Percentiles rank a stretch among this genome's conserved stretches.
phyloP scores from a whole-genome alignment of 2,113 vertebrate genomes.

The Aptenodytes forsteri region DNA sequence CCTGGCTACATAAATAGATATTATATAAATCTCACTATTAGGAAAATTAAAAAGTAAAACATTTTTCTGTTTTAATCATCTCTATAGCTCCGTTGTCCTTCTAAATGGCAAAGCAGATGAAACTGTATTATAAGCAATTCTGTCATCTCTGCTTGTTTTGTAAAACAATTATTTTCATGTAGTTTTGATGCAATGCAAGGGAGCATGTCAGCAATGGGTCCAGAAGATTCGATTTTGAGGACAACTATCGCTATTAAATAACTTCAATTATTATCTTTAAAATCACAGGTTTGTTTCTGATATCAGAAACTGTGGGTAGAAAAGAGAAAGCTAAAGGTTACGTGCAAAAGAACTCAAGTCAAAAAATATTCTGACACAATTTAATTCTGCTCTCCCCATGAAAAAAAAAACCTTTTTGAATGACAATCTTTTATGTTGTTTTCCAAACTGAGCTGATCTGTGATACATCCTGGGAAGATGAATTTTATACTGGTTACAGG shows the following conservation, averaged over 20 bases:
- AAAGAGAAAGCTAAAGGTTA: neutral
- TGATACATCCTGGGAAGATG: neutral
- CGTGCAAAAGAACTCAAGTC: neutral
- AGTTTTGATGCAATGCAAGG: neutral
- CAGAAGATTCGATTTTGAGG: neutral
- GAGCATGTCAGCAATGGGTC: neutral
- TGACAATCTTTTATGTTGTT: neutral
- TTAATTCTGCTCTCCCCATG: neutral
- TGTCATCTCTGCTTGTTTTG: neutral
- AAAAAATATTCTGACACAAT: neutral
- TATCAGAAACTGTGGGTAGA: neutral
- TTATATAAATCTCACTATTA: neutral
- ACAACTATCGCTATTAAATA: neutral
- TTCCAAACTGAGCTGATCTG: neutral
- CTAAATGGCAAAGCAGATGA: neutral
- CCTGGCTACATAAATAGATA: neutral
- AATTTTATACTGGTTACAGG: neutral
- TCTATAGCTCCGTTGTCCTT: neutral
- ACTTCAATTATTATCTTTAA: neutral
- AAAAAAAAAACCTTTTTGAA: neutral
- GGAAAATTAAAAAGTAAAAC: neutral
- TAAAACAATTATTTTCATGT: neutral
- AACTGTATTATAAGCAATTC: neutral
- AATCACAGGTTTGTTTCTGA: neutral
- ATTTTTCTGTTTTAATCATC: neutral